phyloP scores from a whole-genome alignment of 2,797 vertebrate species.

The Malurus leucopterus region DNA sequence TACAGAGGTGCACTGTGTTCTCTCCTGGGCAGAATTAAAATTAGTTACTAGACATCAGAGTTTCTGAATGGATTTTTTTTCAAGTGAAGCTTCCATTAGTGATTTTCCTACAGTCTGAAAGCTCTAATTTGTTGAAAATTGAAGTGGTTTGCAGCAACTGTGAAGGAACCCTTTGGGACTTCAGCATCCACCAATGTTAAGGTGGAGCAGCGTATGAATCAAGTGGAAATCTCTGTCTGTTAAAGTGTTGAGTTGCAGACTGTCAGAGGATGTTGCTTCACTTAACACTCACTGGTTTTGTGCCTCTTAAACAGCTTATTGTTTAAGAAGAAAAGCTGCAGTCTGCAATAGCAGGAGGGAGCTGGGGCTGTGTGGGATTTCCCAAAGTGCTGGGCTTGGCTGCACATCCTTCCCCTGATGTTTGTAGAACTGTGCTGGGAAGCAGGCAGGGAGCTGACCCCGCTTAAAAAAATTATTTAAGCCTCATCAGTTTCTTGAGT shows the following conservation, averaged over 20 bases:
- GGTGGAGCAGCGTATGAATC: neutral
- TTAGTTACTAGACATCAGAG: neutral
- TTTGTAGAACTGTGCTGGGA: neutral
- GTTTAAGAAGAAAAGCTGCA: neutral
- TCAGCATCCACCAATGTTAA: neutral
- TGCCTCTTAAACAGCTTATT: neutral
- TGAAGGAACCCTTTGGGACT: neutral
- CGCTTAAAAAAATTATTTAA: constrained; percentile 10
- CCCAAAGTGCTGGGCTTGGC: neutral
- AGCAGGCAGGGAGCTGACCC: constrained; percentile 17
- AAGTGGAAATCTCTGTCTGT: neutral
- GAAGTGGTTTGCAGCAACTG: neutral
- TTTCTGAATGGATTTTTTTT: neutral
- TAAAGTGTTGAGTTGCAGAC: neutral
- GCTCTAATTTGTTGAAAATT: neutral
- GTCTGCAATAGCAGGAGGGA: neutral
- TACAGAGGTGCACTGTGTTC: neutral
- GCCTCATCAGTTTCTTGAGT: constrained; percentile 28
- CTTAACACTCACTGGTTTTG: neutral
- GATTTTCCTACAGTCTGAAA: neutral
- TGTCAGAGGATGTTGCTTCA: neutral
- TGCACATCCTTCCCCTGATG: neutral
- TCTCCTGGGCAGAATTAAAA: neutral
- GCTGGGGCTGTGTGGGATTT: neutral
- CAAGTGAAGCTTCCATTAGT: neutral